Conservation (phyloP, 2,113 vertebrate species). For the Colius striatus region DNA sequence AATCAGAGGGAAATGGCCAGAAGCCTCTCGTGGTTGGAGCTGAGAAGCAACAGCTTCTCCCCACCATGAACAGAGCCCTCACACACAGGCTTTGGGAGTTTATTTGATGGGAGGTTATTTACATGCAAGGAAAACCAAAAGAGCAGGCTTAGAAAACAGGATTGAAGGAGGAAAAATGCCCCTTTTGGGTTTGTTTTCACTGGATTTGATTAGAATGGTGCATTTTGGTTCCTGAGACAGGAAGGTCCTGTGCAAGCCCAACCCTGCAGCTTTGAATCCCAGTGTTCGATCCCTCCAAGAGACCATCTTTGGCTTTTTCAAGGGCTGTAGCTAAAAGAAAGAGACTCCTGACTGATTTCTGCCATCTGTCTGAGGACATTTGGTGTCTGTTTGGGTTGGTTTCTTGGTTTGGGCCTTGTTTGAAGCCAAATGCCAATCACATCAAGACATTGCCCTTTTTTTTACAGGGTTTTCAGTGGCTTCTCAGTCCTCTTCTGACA, state of each 20-base stretch:
- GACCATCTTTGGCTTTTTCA: slow-evolving; percentile 40
- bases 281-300: neutral
- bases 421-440: slow-evolving; percentile 19
- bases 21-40: neutral
- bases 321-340: slow-evolving; percentile 70
- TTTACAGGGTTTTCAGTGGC: neutral
- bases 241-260: neutral
- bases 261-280: neutral
- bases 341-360: slow-evolving; percentile 42
- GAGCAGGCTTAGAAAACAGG: neutral
- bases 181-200: neutral
- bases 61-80: neutral
- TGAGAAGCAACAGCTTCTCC: neutral
- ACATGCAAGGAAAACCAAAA: neutral
- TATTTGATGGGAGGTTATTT: neutral
- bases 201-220: neutral
- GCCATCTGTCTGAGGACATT: slow-evolving; percentile 59
- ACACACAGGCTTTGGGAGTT: neutral
- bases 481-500: neutral
- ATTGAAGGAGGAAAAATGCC: neutral
- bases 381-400: slow-evolving; percentile 53
- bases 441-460: neutral
- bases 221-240: neutral
- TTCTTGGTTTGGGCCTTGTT: neutral
- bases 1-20: neutral